A percentile compares a stretch with the other conserved stretches of the same genome.
Evolutionary conservation across 2,888 invertebrate genomes (phyloP).

Genomic region (Bellardia pandia): DNA sequence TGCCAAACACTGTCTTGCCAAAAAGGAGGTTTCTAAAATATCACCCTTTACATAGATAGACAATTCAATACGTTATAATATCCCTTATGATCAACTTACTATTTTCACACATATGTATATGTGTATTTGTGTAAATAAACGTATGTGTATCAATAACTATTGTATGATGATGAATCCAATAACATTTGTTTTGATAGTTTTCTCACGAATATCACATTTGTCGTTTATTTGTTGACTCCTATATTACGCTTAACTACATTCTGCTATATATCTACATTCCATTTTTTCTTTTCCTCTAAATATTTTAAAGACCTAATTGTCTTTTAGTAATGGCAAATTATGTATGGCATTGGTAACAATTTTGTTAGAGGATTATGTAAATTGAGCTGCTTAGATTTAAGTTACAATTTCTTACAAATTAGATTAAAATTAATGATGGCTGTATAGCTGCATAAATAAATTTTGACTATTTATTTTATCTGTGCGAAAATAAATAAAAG

Average conservation of each 20-base stretch:
- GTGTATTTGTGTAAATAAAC: not conserved
- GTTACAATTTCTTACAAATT: slow-evolving; percentile 12
- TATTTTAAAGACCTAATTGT: slow-evolving; percentile 33
- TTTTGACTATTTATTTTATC: not conserved
- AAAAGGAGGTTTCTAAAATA: too few species aligned
- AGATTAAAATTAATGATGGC: slow-evolving; percentile 9
- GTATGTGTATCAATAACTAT: not conserved
- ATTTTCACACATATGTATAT: not conserved
- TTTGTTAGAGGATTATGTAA: slow-evolving; percentile 26
- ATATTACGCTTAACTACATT: not conserved
- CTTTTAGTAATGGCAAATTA: slow-evolving; percentile 11
- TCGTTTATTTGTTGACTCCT: slow-evolving; percentile 48
- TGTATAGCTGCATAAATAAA: not conserved
- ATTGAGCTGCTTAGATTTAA: slow-evolving; percentile 12
- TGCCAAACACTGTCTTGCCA: not conserved
- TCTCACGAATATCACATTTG: slow-evolving; percentile 66
- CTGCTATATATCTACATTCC: not conserved
- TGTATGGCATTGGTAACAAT: not conserved
- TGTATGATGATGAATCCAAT: slow-evolving; percentile 28
- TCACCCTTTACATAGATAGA: not conserved
- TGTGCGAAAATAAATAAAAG: not conserved
- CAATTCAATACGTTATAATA: slow-evolving; percentile 10
- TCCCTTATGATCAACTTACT: too few species aligned
- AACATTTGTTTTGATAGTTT: slow-evolving; percentile 63
- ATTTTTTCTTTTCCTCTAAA: not conserved